Evolutionary conservation across 2,888 invertebrate species (phyloP).

Genomic region (Pandemis corylana): DNA sequence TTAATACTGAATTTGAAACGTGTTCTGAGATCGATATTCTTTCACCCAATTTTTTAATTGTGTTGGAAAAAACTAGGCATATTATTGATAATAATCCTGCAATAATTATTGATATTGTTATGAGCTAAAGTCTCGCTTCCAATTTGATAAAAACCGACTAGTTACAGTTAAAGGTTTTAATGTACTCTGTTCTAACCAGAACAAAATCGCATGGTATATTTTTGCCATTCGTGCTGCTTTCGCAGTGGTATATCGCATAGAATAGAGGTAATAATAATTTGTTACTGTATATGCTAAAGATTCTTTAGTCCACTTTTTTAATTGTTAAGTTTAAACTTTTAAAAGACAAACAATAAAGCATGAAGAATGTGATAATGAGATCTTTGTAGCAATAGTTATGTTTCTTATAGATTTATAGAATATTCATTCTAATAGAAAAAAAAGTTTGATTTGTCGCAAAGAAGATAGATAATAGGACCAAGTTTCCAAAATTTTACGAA

Average conservation of each 20-base stretch:
- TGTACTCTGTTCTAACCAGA: slow-evolving; percentile 10
- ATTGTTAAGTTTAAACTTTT: slow-evolving; percentile 46
- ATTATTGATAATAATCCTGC: slow-evolving; percentile 41
- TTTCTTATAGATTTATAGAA: slow-evolving; percentile 43
- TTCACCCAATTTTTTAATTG: slow-evolving; percentile 37
- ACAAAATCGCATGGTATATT: slow-evolving; percentile 16
- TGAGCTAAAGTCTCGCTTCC: slow-evolving; percentile 26
- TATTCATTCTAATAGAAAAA: slow-evolving; percentile 44
- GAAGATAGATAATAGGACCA: slow-evolving; percentile 37
- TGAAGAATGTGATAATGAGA: slow-evolving; percentile 67
- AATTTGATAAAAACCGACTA: slow-evolving; percentile 33
- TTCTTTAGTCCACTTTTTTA: slow-evolving; percentile 44
- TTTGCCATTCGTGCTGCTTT: slow-evolving; percentile 8
- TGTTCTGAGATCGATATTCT: slow-evolving; percentile 23
- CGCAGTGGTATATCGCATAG: background rate
- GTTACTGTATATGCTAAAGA: slow-evolving; percentile 1
- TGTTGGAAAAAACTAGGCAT: slow-evolving; percentile 39
- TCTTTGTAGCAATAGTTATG: slow-evolving; percentile 54
- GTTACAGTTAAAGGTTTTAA: slow-evolving; percentile 13
- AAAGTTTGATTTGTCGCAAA: slow-evolving; percentile 44
- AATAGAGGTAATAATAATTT: slow-evolving; percentile 10
- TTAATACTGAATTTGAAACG: slow-evolving; percentile 4
- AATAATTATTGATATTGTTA: slow-evolving; percentile 40
- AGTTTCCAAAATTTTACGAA: slow-evolving; percentile 33
- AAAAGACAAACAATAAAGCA: slow-evolving; percentile 50